A percentile compares a stretch with the other conserved stretches of the same genome.
Evolutionary conservation across 1,140 invertebrate genomes (phyloP).

Genomic region (Charaxes varanes): DNA sequence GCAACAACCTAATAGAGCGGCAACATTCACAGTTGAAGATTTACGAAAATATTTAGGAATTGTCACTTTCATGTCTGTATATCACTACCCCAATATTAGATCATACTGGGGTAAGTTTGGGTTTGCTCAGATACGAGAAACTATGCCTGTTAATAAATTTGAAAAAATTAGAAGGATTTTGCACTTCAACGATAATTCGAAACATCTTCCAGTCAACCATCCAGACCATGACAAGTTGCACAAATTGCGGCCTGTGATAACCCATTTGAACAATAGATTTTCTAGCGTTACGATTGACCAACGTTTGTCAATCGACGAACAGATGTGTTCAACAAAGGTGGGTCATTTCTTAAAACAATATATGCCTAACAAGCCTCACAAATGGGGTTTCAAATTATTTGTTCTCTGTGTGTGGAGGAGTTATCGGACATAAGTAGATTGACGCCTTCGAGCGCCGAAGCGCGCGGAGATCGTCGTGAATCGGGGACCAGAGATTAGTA

Average conservation of each 20-base stretch:
- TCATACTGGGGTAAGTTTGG: slow-evolving; percentile 12
- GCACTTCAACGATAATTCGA: slow-evolving; percentile 14
- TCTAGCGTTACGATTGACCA: slow-evolving; percentile 39
- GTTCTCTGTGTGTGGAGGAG: slow-evolving; percentile 39
- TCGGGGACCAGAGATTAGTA: too few species aligned
- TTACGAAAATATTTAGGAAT: slow-evolving; percentile 23
- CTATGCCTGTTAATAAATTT: slow-evolving; percentile 12
- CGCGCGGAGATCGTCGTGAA: too few species aligned
- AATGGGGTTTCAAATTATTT: slow-evolving; percentile 59
- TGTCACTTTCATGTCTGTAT: slow-evolving; percentile 22
- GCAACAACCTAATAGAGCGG: slow-evolving; percentile 19
- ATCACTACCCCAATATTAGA: too few species aligned
- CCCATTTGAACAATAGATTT: slow-evolving; percentile 30
- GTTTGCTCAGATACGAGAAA: slow-evolving; percentile 3
- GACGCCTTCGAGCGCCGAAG: too few species aligned
- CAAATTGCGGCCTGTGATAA: slow-evolving; percentile 37
- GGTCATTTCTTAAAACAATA: slow-evolving; percentile 58
- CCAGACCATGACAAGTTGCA: slow-evolving; percentile 44
- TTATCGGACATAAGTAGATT: too few species aligned
- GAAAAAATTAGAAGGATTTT: slow-evolving; percentile 7
- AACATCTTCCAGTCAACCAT: slow-evolving; percentile 31
- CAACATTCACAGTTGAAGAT: slow-evolving; percentile 13
- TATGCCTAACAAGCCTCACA: slow-evolving; percentile 39
- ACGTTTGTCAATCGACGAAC: slow-evolving; percentile 34
- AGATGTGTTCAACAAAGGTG: slow-evolving; percentile 64